Conservation (phyloP, 2,888 invertebrate species). For the Mythimna loreyi region DNA sequence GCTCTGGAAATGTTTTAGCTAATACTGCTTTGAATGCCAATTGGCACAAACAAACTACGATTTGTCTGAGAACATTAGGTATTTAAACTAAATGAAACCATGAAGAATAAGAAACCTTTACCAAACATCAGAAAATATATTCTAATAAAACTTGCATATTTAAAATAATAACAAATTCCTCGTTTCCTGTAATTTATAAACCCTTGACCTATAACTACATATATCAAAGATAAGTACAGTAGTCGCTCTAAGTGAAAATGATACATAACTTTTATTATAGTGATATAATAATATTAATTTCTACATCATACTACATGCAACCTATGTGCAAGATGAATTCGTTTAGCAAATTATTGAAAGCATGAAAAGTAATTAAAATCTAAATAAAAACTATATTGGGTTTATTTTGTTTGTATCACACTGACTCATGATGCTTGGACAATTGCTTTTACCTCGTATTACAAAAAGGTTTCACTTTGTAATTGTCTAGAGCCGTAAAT, state of each 20-base stretch:
- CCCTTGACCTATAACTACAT: constrained; percentile 23
- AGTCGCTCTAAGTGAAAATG: constrained; percentile 16
- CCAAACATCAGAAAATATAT: constrained; percentile 19
- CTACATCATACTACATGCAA: constrained; percentile 13
- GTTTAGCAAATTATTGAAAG: constrained; percentile 9
- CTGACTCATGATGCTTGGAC: constrained; percentile 17
- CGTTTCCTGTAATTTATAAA: constrained; percentile 30
- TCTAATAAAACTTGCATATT: constrained; percentile 13
- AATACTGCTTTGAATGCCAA: constrained; percentile 67
- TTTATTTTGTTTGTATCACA: constrained; percentile 31
- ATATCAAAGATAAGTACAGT: constrained; percentile 37
- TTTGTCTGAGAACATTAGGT: constrained; percentile 24
- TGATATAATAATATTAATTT: constrained; percentile 21
- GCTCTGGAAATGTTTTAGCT: constrained; percentile 58
- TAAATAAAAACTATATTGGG: constrained; percentile 12
- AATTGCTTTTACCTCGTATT: constrained; percentile 5
- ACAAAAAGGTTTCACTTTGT: constrained; percentile 12
- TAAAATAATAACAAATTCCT: constrained; percentile 36
- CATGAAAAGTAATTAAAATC: constrained; percentile 8
- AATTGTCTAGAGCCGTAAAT: constrained; percentile 19
- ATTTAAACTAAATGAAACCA: constrained; percentile 21
- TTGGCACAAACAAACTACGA: constrained; percentile 24
- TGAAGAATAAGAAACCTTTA: constrained; percentile 25
- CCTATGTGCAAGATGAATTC: constrained; percentile 14
- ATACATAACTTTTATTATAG: constrained; percentile 17